Conservation (phyloP, 2,113 vertebrate genomes). For the Psammodynastes pulverulentus region DNA sequence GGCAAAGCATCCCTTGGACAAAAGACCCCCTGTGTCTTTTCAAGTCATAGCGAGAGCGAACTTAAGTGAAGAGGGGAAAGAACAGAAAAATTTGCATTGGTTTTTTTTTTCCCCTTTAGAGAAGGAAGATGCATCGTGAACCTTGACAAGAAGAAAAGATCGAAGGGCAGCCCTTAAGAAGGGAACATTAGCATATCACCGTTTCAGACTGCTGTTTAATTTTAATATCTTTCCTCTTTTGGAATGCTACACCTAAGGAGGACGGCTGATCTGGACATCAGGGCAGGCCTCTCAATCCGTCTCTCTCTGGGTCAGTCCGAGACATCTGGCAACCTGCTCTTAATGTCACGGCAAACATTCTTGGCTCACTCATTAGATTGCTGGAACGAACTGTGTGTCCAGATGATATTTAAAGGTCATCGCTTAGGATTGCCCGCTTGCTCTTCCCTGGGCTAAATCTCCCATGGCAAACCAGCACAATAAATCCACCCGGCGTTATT, state of each 20-base stretch:
- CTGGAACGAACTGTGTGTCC: background rate
- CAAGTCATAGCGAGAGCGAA: background rate
- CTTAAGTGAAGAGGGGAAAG: background rate
- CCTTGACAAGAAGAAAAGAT: background rate
- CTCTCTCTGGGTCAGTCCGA: background rate
- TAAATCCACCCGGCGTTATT: background rate
- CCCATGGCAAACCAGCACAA: background rate
- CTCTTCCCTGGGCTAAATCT: background rate
- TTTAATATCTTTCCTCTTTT: background rate
- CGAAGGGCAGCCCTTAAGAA: background rate
- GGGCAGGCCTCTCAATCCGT: background rate
- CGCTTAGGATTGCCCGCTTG: background rate
- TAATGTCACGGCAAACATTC: background rate
- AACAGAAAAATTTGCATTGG: background rate
- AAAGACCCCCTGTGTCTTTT: background rate
- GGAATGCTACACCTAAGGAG: background rate
- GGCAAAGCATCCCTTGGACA: background rate
- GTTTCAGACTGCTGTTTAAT: background rate
- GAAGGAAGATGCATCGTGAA: too few species aligned
- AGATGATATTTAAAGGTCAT: conserved; percentile 24
- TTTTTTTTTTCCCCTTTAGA: background rate
- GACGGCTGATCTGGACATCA: background rate
- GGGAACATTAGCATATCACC: background rate
- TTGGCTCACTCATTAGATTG: background rate
- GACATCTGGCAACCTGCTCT: background rate